Base-by-base conservation (phyloP, 2,888 invertebrate genomes). In the Thymelicus lineola region DNA sequence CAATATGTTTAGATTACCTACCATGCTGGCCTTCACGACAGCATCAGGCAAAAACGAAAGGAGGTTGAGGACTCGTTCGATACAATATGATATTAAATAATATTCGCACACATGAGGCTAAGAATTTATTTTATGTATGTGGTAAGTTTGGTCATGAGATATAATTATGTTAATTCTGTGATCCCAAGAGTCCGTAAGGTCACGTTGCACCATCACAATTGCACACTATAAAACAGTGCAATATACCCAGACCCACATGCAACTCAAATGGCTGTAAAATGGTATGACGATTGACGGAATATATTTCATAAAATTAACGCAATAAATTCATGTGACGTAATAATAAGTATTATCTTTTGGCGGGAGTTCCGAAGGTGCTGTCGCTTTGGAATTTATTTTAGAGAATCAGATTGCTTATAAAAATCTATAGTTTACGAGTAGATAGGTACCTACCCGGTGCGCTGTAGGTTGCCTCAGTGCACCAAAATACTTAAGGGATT, bases 171-270 rank as follows among this genome's bases (percentile, higher is more conserved):
- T 61, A 61, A 61, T 61, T 46, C 46, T 46, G 10, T 46, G 35
- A 61, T 61, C 28, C 46, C 28, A 20, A 28, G 46, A 20, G 46
- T n/a, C 55, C 65, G 45, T 61, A 67, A 71, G 65, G 68, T 61
- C 67, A 62, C 38, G 61, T 72, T 72, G 71, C 72, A 68, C 61
- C 67, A 72, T 36, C 17, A 64, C 35, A 55, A 69, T 57, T 57
- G 64, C 64, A 60, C 20, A 20, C 20, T 53, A 5, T 53, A 53
- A 20, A 53, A 17, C 20, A 17, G 17, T 53, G 17, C 20, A 53
- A 53, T 53, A 53, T 53, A 53, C 6, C 10, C 20, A 48, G 15
- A 7, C 1, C 10, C 12, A 42, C 9, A 42, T 50, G 50, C 50
- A 50, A 12, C 50, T 7, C 9, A 10, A 53, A 20, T 28, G 20